Conservation (phyloP, 2,797 vertebrate genomes). For the Decapterus maruadsi region DNA sequence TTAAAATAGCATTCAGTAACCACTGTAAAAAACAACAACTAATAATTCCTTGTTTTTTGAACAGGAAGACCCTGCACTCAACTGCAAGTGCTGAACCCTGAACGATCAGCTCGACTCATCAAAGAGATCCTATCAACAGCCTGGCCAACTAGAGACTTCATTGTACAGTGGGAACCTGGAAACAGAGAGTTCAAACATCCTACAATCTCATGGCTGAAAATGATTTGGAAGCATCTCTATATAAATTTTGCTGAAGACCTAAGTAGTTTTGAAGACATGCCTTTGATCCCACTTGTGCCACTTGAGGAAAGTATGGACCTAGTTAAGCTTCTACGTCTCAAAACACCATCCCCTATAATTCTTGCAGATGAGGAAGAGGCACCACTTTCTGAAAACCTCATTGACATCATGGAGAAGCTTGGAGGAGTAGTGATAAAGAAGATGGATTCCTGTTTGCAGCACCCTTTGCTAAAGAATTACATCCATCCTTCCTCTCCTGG, state of each 20-base stretch:
- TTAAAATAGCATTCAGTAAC: slow-evolving; percentile 14
- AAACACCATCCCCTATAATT: slow-evolving; percentile 93
- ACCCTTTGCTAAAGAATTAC: slow-evolving; percentile 96
- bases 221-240: slow-evolving; percentile 97
- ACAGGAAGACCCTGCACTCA: slow-evolving; percentile 97
- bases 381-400: slow-evolving; percentile 88
- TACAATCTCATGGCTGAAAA: slow-evolving; percentile 92
- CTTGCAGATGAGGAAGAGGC: slow-evolving; percentile 90
- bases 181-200: slow-evolving; percentile 92
- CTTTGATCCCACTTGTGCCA: slow-evolving; percentile 92
- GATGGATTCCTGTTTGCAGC: slow-evolving; percentile 92
- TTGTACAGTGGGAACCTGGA: slow-evolving; percentile 92
- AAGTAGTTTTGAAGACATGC: slow-evolving; percentile 95
- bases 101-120: slow-evolving; percentile 94
- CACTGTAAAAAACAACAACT: slow-evolving; percentile 1
- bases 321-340: slow-evolving; percentile 92
- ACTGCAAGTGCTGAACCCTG: slow-evolving; percentile 93
- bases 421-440: slow-evolving; percentile 94
- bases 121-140: slow-evolving; percentile 92
- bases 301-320: slow-evolving; percentile 86
- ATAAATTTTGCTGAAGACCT: slow-evolving; percentile 96
- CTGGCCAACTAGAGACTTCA: slow-evolving; percentile 93
- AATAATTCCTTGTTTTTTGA: slow-evolving; percentile 52
- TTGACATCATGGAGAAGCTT: slow-evolving; percentile 91
- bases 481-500: slow-evolving; percentile 91